phyloP scores from a whole-genome alignment of 2,113 vertebrate species.

The Podarcis raffonei region DNA sequence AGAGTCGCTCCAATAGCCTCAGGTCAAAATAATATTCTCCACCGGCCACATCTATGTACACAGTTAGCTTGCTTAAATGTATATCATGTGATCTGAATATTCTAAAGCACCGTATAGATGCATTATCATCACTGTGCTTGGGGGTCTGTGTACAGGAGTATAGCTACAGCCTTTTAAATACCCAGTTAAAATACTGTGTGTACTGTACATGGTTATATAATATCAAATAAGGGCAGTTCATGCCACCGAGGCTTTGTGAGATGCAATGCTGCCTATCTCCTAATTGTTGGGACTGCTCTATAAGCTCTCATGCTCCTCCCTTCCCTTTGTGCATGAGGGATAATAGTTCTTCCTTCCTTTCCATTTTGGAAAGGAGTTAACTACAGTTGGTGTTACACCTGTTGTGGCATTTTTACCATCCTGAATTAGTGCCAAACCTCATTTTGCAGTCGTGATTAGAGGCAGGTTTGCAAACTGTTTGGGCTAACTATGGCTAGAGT shows the following conservation, averaged over 20 bases:
- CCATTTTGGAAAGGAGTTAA: background rate
- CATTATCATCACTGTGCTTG: background rate
- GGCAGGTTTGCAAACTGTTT: background rate
- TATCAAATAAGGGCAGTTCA: background rate
- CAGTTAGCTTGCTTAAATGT: background rate
- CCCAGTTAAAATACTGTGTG: background rate
- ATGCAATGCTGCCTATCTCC: background rate
- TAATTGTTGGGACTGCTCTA: background rate
- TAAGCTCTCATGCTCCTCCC: background rate
- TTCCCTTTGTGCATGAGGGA: background rate
- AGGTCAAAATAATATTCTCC: background rate
- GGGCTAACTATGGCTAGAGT: background rate
- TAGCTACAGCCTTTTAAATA: background rate
- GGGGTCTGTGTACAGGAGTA: background rate
- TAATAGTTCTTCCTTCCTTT: background rate
- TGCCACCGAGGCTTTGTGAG: background rate
- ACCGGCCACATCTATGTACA: background rate
- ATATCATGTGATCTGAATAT: background rate
- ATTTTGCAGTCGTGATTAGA: background rate
- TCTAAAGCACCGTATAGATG: background rate
- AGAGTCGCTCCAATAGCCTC: background rate
- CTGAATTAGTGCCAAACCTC: background rate
- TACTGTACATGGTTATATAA: background rate
- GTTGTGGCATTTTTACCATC: background rate
- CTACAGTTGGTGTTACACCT: background rate